phyloP scores from a whole-genome alignment of 2,797 vertebrate genomes.

The Botia almorhae region DNA sequence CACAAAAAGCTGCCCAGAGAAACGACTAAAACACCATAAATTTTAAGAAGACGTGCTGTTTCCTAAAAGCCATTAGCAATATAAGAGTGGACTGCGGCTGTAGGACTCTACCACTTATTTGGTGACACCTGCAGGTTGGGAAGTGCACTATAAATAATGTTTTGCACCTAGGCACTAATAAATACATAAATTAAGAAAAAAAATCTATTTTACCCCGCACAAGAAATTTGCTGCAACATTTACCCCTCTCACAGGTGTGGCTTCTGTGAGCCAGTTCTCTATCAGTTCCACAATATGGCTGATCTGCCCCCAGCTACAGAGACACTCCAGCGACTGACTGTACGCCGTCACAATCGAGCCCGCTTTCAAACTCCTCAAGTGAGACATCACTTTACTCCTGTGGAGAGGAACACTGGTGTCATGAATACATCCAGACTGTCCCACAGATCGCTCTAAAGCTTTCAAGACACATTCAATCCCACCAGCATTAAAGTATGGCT shows the following conservation, averaged over 20 bases:
- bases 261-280: conserved; percentile 83
- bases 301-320: conserved; percentile 90
- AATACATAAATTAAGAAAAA: too few relatives aligned
- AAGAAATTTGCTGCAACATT: conserved; percentile 4
- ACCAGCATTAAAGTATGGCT: conserved; percentile 8
- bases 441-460: conserved; percentile 20
- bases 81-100: too few relatives aligned
- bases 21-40: too few relatives aligned
- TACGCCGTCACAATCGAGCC: conserved; percentile 76
- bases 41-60: too few relatives aligned
- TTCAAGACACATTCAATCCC: conserved; percentile 36
- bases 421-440: conserved; percentile 27
- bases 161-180: too few relatives aligned
- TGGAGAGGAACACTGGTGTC: conserved; percentile 42
- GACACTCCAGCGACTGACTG: conserved; percentile 85
- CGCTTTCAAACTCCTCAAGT: conserved; percentile 79
- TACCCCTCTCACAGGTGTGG: conserved; percentile 74
- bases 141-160: too few relatives aligned
- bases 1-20: too few relatives aligned
- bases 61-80: too few relatives aligned
- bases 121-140: too few relatives aligned
- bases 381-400: conserved; percentile 89
- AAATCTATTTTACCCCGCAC: too few relatives aligned
- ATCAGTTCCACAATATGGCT: conserved; percentile 83
- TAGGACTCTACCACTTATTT: too few relatives aligned